These are phyloP conservation scores for Rhinopomastus cyanomelas DNA, from an alignment of 2,113 vertebrate species.

Conservation along the genomic window DNA sequence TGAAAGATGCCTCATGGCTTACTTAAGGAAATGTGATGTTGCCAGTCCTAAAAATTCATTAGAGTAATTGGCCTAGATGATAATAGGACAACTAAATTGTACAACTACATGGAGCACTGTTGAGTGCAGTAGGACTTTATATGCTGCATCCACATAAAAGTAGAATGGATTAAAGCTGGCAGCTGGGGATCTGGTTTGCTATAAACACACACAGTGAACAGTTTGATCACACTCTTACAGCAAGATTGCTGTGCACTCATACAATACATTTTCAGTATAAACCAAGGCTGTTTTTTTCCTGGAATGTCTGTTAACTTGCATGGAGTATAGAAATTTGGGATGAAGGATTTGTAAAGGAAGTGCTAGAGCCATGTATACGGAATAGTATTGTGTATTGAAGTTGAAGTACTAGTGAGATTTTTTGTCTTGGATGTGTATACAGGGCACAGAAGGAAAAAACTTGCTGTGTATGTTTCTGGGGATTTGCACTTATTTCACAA, in stretches of 20 bases:
- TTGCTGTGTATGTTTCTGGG: neutral
- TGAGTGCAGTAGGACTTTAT: neutral
- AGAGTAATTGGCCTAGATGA: neutral
- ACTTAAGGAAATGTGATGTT: neutral
- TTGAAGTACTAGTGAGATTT: neutral
- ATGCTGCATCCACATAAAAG: neutral
- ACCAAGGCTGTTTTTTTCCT: neutral
- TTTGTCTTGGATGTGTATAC: neutral
- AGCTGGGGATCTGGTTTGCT: neutral
- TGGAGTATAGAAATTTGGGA: neutral
- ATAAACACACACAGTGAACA: neutral
- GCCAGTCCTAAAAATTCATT: neutral
- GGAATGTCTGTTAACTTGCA: neutral
- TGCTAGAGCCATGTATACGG: neutral
- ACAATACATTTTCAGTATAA: neutral
- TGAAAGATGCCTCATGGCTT: neutral
- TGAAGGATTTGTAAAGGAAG: neutral
- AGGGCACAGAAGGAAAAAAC: neutral
- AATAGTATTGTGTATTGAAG: neutral
- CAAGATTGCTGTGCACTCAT: neutral
- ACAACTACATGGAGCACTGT: neutral
- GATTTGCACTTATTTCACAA: neutral
- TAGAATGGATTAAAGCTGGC: neutral
- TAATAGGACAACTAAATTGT: neutral
- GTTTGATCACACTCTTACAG: neutral